Evolutionary conservation across 2,797 vertebrate genomes (phyloP), one percentile per base, ranked within the genome.

Genomic region (Cheirogaleus major): DNA sequence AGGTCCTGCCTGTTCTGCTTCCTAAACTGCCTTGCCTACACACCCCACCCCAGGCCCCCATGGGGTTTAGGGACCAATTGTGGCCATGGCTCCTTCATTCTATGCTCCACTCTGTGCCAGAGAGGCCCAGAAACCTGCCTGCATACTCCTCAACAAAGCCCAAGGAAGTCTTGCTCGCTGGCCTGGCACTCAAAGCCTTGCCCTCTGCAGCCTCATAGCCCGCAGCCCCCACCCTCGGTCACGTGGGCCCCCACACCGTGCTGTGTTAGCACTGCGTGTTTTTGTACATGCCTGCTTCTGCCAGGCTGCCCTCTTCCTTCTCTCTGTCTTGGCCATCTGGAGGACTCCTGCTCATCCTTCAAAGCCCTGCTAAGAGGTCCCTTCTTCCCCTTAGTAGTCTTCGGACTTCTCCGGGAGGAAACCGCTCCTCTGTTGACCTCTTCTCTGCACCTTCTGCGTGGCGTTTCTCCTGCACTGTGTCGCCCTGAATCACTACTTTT

Each of bases 401-500:
- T 48, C 43, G 23, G 55, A 67, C 43, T 23, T 79, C 35, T 41
- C 20, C 4, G 25, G 35, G 76, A 55, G 22, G 22, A 79, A 55
- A 79, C 32, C 76, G 25, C 50, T 55, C n/a, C 50, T 55, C 48
- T 27, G 30, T 5, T 27, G 43, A 11, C 22, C 41, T 86, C 25
- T n/a, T 50, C 38, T 25, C n/a, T 14, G 48, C n/a, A 22, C 35
- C 32, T 38, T 45, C 89, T 12, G 41, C 23, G 2, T 22, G 5
- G 12, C 0, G 3, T 65, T 65, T 65, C 61, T 65, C 61, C 61
- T 65, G 30, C 30, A n/a, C 61, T 17, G 61, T 63, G 61, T 63
- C 0, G 2, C 45, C 25, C 63, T 25, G 0, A 4, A 12, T n/a
- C 43, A 50, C 17, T 27, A 13, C 1, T 14, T 63, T 43, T 23